Conservation (phyloP, 2,797 vertebrate genomes). For the Molossus alvarezi region DNA sequence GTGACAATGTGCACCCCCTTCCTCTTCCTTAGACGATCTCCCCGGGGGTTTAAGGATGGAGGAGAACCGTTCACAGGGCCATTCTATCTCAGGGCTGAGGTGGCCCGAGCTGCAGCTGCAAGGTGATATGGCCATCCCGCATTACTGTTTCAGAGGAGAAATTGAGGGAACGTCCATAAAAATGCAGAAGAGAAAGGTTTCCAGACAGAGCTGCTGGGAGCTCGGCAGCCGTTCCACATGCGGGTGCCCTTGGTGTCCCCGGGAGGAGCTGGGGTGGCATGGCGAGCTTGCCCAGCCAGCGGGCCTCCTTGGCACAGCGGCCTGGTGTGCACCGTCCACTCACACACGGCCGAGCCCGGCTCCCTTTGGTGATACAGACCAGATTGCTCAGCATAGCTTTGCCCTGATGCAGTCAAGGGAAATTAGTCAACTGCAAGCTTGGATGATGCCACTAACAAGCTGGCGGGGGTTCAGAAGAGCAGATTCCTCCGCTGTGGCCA, state of each 20-base stretch:
- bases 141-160: neutral
- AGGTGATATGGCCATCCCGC: neutral
- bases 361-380: slow-evolving; percentile 45
- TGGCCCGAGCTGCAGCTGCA: neutral
- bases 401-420: slow-evolving; percentile 68
- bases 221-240: neutral
- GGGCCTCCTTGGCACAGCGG: neutral
- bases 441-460: slow-evolving; percentile 77
- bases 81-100: neutral
- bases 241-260: neutral
- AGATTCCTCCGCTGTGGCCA: slow-evolving; percentile 60
- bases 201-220: neutral
- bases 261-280: neutral
- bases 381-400: slow-evolving; percentile 73
- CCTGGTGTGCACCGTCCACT: neutral
- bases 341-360: neutral
- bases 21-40: neutral
- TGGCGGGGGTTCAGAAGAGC: slow-evolving; percentile 74
- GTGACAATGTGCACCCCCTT: too few relatives aligned
- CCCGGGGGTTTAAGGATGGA: neutral
- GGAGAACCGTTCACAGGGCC: neutral
- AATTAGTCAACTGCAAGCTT: slow-evolving; percentile 72
- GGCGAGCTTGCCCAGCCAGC: neutral
- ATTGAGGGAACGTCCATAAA: neutral
- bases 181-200: neutral